These are phyloP conservation scores for Polyploca ridens DNA, from an alignment of 2,888 invertebrate species.

Conservation along the genomic window DNA sequence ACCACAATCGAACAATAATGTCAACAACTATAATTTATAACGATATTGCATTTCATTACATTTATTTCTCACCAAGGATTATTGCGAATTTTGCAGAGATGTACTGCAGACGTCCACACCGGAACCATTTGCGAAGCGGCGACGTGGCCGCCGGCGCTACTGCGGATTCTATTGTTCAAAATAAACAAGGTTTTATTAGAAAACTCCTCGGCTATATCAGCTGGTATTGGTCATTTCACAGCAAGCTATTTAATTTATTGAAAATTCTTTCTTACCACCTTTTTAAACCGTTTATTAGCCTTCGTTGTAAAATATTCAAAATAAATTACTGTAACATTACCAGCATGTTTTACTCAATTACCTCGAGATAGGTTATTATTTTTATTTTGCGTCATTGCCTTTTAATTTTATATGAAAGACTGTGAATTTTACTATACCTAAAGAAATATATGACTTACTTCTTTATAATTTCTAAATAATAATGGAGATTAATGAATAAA, in stretches of 20 bases:
- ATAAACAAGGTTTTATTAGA: conserved; percentile 68
- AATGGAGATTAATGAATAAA: neutral
- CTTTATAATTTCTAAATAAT: neutral
- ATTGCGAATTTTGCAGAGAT: neutral
- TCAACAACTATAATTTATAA: conserved; percentile 1
- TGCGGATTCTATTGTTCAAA: conserved; percentile 57
- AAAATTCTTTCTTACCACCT: neutral
- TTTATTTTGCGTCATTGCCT: conserved; percentile 28
- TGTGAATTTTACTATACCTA: conserved; percentile 27
- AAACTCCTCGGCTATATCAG: conserved; percentile 44
- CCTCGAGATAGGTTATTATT: conserved; percentile 21
- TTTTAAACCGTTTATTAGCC: conserved; percentile 13
- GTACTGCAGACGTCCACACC: conserved; percentile 18
- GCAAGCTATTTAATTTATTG: conserved; percentile 11
- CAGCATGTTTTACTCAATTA: conserved; percentile 30
- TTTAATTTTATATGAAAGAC: conserved; percentile 26
- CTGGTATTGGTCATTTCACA: conserved; percentile 30
- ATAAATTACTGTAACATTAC: conserved; percentile 32
- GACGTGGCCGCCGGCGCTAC: conserved; percentile 48
- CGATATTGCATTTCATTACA: neutral
- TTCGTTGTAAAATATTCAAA: neutral
- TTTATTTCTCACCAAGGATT: neutral
- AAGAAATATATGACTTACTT: conserved; percentile 4
- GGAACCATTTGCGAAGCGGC: conserved; percentile 44
- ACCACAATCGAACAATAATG: neutral